These are phyloP conservation scores for Nyctereutes procyonoides DNA, from an alignment of 2,113 vertebrate species.

Conservation along the genomic window DNA sequence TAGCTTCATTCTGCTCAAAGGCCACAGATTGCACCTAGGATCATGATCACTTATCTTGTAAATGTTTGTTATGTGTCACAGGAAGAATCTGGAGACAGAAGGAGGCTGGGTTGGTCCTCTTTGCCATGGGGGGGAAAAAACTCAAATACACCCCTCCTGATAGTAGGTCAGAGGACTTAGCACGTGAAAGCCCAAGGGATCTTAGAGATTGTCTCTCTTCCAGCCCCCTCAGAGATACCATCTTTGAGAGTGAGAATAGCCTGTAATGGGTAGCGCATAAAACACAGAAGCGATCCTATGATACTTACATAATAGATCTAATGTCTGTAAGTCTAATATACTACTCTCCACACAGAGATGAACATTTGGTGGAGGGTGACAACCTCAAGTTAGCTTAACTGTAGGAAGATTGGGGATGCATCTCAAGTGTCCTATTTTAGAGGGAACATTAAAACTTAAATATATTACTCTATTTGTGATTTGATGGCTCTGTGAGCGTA, in stretches of 20 bases:
- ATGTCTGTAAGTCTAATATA: not conserved
- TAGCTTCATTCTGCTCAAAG: slow-evolving; percentile 30
- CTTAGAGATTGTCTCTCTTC: too few species aligned
- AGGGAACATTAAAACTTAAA: slow-evolving; percentile 22
- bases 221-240: not conserved
- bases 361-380: not conserved
- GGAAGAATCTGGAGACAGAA: not conserved
- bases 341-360: not conserved
- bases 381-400: not conserved
- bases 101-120: not conserved
- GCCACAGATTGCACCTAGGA: not conserved
- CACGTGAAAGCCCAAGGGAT: too few species aligned
- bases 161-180: not conserved
- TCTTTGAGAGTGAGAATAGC: not conserved
- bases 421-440: not conserved
- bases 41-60: not conserved
- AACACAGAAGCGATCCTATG: not conserved
- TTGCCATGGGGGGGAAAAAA: not conserved
- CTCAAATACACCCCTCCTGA: not conserved
- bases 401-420: not conserved
- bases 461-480: not conserved
- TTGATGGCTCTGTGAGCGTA: not conserved
- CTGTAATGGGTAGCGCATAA: not conserved
- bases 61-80: slow-evolving; percentile 14
- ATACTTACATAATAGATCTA: not conserved